phyloP scores from a whole-genome alignment of 2,797 vertebrate species.

The Anguilla anguilla region DNA sequence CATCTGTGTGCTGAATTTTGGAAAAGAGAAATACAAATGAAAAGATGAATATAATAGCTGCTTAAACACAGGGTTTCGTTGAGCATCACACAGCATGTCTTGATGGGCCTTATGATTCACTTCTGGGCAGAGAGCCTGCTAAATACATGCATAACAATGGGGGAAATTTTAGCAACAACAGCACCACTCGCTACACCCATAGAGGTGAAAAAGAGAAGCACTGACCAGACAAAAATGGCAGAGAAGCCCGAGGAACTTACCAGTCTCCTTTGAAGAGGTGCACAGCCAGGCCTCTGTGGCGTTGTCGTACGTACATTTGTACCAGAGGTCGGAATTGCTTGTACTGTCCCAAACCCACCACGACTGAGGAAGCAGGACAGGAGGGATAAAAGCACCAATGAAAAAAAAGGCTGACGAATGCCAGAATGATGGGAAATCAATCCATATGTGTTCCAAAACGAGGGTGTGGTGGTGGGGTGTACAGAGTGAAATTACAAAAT shows the following conservation, averaged over 20 bases:
- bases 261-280: slow-evolving; percentile 71
- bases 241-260: slow-evolving; percentile 60
- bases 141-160: neutral
- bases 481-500: neutral
- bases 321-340: slow-evolving; percentile 84
- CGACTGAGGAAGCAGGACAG: slow-evolving; percentile 64
- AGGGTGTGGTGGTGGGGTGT: neutral
- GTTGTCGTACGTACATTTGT: slow-evolving; percentile 78
- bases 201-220: neutral
- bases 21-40: neutral
- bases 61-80: neutral
- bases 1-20: neutral
- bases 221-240: neutral
- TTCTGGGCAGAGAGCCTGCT: neutral
- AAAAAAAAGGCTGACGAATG: neutral
- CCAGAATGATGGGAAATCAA: neutral
- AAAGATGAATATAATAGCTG: neutral
- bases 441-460: neutral
- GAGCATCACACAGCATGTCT: neutral
- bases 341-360: slow-evolving; percentile 82
- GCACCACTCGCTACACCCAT: neutral
- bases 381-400: neutral
- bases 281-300: slow-evolving; percentile 74
- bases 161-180: neutral
- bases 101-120: neutral